Conservation (phyloP, 2,113 vertebrate genomes). For the Amazona guildingii region DNA sequence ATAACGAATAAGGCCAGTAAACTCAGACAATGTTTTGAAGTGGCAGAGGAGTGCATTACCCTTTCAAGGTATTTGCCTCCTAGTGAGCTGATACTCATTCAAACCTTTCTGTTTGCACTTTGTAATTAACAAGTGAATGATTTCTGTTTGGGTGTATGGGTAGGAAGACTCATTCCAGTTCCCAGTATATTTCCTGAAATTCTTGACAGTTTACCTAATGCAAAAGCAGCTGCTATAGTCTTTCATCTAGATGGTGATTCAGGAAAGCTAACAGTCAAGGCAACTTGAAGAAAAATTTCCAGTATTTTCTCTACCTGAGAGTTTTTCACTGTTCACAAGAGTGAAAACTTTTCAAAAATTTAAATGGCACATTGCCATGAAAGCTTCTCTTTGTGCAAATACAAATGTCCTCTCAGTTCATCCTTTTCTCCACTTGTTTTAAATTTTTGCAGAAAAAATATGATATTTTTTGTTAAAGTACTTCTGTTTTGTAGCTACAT, state of each 20-base stretch:
- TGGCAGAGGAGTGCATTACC: neutral
- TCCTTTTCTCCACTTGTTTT: neutral
- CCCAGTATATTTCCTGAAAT: neutral
- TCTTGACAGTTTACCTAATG: neutral
- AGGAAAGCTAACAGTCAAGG: neutral
- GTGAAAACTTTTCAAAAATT: neutral
- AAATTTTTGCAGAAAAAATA: neutral
- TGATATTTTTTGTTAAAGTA: neutral
- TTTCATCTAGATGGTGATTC: neutral
- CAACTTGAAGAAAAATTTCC: neutral
- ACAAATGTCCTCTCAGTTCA: neutral
- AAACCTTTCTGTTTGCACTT: neutral
- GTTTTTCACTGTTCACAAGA: neutral
- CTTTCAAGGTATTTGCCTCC: fast-evolving
- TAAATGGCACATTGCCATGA: neutral
- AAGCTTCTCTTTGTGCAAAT: neutral
- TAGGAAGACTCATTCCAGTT: neutral
- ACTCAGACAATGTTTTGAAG: neutral
- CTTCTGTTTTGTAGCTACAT: neutral
- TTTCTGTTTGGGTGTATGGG: neutral
- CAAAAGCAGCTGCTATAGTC: neutral
- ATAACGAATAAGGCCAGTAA: neutral
- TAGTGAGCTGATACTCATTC: neutral
- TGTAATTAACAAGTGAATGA: neutral
- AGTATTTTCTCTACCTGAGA: neutral